Base-by-base conservation (phyloP, 2,888 invertebrate genomes). In the Zelleria hepariella region DNA sequence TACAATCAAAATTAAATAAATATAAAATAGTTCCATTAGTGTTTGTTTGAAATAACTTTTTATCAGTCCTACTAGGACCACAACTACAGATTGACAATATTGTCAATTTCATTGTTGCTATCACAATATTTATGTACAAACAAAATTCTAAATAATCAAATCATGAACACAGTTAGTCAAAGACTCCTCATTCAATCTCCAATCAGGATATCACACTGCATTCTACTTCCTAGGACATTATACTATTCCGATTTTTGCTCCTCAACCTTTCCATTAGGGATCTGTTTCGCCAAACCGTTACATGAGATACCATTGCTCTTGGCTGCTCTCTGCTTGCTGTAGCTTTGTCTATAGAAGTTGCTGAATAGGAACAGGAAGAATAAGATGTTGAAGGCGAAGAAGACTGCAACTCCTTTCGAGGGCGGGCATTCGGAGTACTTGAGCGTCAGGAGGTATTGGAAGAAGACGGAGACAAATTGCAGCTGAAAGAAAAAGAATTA, bases 361-460 rank as follows among this genome's bases (percentile, higher is more conserved):
- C 90, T 77, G 70, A 94, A 94, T 21, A 93, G 85, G 57, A 92
- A 83, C 0, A 93, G 74, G 67, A 93, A 92, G 26, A 92, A 82
- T 0, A 69, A 67, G 0, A 92, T 88, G 70, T 93, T 93, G 54
- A 86, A 71, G 0, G 84, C 77, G 23, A 93, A 86, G 66, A 93
- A 90, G n/a, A 83, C 75, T 0, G 91, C 85, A 0, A 92, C 77
- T 0, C 86, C 79, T 69, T 86, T 91, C 0, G 92, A 89, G 0
- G 91, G 90, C 18, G 92, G 91, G 66, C 92, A 92, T 1, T 92
- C 92, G 60, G 90, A 90, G 7, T 85, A 74, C 5, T 81, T 78
- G 0, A 91, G 77, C 54, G 89, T 73, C 0, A 82, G 18, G 5
- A 83, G 57, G 65, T 91, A 90, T 65, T 93, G 93, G 0, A 90